phyloP scores from a whole-genome alignment of 2,113 vertebrate species.

The Ceyx melanurus region DNA sequence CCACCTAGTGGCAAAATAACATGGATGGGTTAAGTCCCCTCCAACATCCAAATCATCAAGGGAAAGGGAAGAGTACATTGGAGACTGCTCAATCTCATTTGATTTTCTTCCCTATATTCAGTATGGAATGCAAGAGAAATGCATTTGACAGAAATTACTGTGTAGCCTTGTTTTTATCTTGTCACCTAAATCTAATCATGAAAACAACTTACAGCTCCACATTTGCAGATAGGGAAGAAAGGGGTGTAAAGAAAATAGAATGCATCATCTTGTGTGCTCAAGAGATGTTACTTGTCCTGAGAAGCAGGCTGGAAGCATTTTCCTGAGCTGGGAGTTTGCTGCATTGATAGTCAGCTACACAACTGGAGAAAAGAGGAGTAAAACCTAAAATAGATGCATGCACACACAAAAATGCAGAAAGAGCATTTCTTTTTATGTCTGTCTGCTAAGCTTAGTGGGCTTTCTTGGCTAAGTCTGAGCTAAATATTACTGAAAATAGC shows the following conservation, averaged over 20 bases:
- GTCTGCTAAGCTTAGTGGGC: constrained; percentile 54
- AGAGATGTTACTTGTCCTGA: neutral
- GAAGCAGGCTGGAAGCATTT: neutral
- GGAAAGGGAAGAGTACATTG: neutral
- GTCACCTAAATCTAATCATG: neutral
- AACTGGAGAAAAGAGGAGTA: neutral
- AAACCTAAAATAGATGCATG: constrained; percentile 37
- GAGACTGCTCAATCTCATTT: neutral
- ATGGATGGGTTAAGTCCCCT: neutral
- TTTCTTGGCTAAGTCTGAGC: constrained; percentile 57
- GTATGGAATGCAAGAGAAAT: neutral
- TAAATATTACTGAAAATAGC: constrained; percentile 65
- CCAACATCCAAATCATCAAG: neutral
- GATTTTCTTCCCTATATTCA: neutral
- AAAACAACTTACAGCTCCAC: neutral
- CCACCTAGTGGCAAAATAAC: neutral
- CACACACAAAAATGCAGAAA: constrained; percentile 40
- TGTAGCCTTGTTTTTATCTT: neutral
- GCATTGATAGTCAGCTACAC: neutral
- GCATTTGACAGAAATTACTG: neutral
- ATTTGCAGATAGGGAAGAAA: neutral
- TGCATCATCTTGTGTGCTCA: neutral
- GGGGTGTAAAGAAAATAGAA: neutral
- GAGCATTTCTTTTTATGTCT: constrained; percentile 60
- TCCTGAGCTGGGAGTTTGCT: neutral